A percentile compares a stretch with the other conserved stretches of the same genome.
These are phyloP conservation scores for Salvelinus sp. DNA, from an alignment of 2,113 vertebrate genomes.

Conservation along the genomic window DNA sequence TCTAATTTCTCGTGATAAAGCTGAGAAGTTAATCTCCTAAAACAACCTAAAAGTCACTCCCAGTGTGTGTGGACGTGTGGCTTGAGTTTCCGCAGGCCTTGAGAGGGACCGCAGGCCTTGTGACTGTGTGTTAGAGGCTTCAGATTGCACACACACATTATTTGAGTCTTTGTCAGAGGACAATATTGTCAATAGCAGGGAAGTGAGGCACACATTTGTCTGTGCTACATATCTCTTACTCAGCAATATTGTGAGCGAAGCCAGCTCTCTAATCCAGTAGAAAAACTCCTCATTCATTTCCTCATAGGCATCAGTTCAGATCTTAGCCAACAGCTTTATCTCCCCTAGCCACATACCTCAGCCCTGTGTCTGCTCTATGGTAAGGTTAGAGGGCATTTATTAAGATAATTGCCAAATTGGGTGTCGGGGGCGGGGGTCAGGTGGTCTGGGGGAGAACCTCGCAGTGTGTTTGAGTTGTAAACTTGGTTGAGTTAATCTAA, in stretches of 20 bases:
- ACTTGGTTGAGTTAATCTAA: no score
- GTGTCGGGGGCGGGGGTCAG: not conserved
- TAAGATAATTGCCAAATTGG: conserved; percentile 9
- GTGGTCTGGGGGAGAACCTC: no score
- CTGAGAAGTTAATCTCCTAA: conserved; percentile 46
- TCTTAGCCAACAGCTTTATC: not conserved
- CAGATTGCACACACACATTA: no score
- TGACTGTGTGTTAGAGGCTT: not conserved
- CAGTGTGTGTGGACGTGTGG: conserved; percentile 4
- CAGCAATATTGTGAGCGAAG: not conserved
- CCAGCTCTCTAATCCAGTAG: conserved; percentile 1
- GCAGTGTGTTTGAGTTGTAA: no score
- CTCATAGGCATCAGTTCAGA: not conserved
- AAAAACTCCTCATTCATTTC: not conserved
- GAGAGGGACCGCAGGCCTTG: not conserved
- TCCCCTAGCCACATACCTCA: no score
- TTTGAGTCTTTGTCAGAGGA: not conserved
- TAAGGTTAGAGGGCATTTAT: conserved; percentile 3
- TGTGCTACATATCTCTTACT: not conserved
- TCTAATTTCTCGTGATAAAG: conserved; percentile 47
- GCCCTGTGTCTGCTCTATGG: not conserved
- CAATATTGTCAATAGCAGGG: not conserved
- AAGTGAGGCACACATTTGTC: not conserved
- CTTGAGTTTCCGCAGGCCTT: not conserved
- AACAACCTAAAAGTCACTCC: conserved; percentile 29